These are phyloP conservation scores for Danionella dracula DNA, from an alignment of 2,797 vertebrate genomes.

Conservation along the genomic window DNA sequence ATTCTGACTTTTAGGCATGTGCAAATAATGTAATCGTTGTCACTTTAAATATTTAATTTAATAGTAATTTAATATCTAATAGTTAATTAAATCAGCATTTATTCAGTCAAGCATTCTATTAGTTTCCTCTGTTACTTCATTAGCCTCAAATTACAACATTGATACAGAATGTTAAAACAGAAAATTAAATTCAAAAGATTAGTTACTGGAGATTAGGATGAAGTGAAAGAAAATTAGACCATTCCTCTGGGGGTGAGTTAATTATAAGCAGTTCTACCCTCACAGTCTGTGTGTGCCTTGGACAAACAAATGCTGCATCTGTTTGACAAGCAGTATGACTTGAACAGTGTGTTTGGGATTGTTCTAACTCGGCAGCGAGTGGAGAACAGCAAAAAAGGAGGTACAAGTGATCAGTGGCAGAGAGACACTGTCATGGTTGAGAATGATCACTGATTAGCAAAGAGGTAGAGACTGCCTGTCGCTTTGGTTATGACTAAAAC, in stretches of 20 bases:
- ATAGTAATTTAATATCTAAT: too few relatives aligned
- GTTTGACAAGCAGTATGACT: slow-evolving; percentile 23
- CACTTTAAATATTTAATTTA: too few relatives aligned
- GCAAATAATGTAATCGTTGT: too few relatives aligned
- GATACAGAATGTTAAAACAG: background rate
- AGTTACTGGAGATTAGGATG: background rate
- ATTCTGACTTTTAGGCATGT: too few relatives aligned
- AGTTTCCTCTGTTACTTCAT: background rate
- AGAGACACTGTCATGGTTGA: slow-evolving; percentile 37
- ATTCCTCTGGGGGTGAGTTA: slow-evolving; percentile 19
- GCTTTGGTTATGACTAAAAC: too few relatives aligned
- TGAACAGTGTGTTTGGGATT: slow-evolving; percentile 20
- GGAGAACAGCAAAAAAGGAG: slow-evolving; percentile 11
- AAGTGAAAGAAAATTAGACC: background rate
- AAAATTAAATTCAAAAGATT: background rate
- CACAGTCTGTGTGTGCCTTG: slow-evolving; percentile 8
- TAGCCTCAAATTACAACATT: background rate
- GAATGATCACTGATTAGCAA: slow-evolving; percentile 57
- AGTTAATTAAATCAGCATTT: background rate
- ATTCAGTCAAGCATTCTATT: too few relatives aligned
- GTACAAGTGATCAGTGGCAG: background rate
- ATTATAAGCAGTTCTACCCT: background rate
- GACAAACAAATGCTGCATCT: slow-evolving; percentile 15
- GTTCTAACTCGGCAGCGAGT: slow-evolving; percentile 14
- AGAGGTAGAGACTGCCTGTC: too few relatives aligned